These are phyloP conservation scores for Trachelus iudaicus DNA, from an alignment of 2,888 invertebrate species.

Conservation along the genomic window DNA sequence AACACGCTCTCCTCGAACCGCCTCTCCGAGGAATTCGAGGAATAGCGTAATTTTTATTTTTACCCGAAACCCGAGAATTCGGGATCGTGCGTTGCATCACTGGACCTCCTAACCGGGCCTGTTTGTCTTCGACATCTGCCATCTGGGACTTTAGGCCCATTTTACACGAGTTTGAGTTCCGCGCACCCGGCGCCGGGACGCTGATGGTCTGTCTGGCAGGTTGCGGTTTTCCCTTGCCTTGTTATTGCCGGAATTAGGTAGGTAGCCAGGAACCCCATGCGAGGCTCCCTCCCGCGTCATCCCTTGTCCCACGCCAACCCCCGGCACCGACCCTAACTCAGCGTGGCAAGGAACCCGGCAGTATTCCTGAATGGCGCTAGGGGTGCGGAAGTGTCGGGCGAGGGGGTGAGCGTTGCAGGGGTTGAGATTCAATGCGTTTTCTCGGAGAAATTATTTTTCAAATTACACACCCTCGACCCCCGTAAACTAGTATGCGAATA, in stretches of 20 bases:
- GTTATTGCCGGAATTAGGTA: conserved; percentile 42
- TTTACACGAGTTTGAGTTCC: conserved; percentile 8
- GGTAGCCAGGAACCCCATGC: background rate
- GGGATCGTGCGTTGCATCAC: background rate
- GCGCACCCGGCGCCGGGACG: conserved; percentile 30
- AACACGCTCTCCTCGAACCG: background rate
- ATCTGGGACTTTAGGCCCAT: background rate
- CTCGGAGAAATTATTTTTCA: background rate
- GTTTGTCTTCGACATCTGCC: background rate
- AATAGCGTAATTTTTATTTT: background rate
- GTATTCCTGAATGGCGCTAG: background rate
- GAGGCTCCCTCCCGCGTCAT: background rate
- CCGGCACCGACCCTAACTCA: background rate
- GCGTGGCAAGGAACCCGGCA: background rate
- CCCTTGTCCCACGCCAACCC: background rate
- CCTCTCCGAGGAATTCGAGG: background rate
- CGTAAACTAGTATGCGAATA: background rate
- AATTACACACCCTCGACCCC: background rate
- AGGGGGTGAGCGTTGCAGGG: background rate
- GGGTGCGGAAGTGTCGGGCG: background rate
- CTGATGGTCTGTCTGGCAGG: conserved; percentile 38
- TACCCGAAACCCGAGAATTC: background rate
- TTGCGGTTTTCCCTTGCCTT: conserved; percentile 37
- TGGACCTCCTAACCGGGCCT: background rate
- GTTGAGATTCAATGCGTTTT: background rate